phyloP scores from a whole-genome alignment of 2,888 invertebrate species.

The Eristalinus sepulchralis region DNA sequence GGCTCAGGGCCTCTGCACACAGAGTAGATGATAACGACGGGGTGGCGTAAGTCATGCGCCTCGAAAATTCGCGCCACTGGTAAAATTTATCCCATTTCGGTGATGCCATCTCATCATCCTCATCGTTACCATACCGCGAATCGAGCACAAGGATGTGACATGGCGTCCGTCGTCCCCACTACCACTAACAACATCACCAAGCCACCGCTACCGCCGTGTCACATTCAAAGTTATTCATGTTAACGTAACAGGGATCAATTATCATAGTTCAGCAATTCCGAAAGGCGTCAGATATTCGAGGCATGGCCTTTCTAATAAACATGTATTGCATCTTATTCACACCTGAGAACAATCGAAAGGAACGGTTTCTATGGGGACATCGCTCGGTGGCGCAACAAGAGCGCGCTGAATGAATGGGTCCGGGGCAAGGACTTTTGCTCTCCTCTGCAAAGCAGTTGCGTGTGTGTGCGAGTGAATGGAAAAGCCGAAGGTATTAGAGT shows the following conservation, averaged over 20 bases:
- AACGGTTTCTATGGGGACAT: constrained; percentile 62
- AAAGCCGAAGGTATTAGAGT: constrained; percentile 59
- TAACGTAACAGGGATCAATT: constrained; percentile 81
- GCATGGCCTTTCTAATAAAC: constrained; percentile 75
- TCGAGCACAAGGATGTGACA: constrained; percentile 54
- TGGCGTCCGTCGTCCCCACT: constrained; percentile 26
- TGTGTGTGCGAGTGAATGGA: constrained; percentile 19
- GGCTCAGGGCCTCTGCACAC: not conserved
- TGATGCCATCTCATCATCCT: constrained; percentile 28
- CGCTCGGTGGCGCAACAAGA: constrained; percentile 49
- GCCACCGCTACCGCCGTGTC: constrained; percentile 55
- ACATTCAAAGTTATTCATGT: constrained; percentile 81
- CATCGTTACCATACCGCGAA: constrained; percentile 15
- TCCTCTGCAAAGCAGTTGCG: constrained; percentile 5
- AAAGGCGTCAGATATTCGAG: constrained; percentile 75
- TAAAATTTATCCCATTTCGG: constrained; percentile 60
- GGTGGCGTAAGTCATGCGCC: constrained; percentile 61
- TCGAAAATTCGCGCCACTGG: constrained; percentile 61
- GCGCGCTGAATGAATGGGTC: constrained; percentile 55
- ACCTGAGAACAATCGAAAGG: constrained; percentile 79
- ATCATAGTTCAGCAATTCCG: constrained; percentile 80
- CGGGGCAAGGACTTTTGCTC: constrained; percentile 70
- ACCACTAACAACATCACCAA: not conserved
- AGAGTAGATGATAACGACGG: constrained; percentile 67
- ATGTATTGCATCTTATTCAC: constrained; percentile 80